These are phyloP conservation scores for Aldabrachelys gigantea DNA, from an alignment of 2,113 vertebrate species.

Conservation along the genomic window DNA sequence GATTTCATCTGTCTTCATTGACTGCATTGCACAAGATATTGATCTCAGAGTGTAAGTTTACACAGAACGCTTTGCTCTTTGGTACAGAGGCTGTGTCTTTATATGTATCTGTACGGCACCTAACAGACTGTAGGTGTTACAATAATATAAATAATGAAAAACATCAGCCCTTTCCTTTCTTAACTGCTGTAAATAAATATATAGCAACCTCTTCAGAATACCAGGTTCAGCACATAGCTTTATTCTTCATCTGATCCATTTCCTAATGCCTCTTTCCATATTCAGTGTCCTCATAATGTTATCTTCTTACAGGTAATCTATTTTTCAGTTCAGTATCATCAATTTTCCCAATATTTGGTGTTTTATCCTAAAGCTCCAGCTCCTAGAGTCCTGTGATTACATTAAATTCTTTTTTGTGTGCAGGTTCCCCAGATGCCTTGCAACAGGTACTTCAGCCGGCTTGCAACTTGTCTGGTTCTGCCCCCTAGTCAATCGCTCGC, in stretches of 20 bases:
- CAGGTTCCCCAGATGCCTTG: background rate
- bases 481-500: background rate
- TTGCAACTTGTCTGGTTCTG: background rate
- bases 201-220: background rate
- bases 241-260: background rate
- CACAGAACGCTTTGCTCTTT: background rate
- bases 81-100: background rate
- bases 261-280: background rate
- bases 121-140: background rate
- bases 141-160: background rate
- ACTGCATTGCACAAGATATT: background rate
- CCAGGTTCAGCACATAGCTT: background rate
- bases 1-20: background rate
- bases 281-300: background rate
- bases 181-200: background rate
- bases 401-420: background rate
- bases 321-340: background rate
- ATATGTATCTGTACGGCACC: background rate
- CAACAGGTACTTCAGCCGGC: background rate
- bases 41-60: too few relatives aligned
- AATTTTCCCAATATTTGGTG: background rate
- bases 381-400: background rate
- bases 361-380: background rate
- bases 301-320: background rate
- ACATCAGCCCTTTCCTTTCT: background rate